These are phyloP conservation scores for Ischnura elegans DNA, from an alignment of 2,888 invertebrate genomes.

Conservation along the genomic window DNA sequence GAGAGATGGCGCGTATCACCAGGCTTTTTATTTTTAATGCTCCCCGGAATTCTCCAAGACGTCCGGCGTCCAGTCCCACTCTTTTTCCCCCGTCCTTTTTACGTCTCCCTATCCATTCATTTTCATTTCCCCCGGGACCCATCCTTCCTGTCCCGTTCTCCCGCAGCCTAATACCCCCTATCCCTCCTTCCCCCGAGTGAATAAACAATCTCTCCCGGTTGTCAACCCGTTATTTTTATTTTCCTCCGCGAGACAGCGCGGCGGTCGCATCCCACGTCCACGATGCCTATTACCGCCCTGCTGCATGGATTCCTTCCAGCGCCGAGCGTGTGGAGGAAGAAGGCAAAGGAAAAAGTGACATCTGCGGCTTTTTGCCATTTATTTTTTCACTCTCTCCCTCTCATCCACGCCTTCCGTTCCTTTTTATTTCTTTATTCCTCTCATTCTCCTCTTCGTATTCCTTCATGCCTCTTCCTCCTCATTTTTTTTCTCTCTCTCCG, in stretches of 20 bases:
- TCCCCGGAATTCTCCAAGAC: background rate
- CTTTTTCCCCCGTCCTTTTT: background rate
- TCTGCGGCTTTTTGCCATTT: background rate
- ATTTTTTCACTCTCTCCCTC: background rate
- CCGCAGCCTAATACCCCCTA: background rate
- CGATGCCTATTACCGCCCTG: conserved; percentile 1
- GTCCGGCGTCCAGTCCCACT: background rate
- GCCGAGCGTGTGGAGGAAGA: background rate
- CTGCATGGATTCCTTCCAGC: background rate
- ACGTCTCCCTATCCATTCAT: background rate
- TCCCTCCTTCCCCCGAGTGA: background rate
- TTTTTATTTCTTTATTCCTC: background rate
- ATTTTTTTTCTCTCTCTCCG: background rate
- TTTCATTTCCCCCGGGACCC: background rate
- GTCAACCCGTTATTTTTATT: conserved; percentile 14
- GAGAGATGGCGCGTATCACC: background rate
- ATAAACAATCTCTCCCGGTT: conserved; percentile 22
- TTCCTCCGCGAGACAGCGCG: background rate
- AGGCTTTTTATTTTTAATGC: background rate
- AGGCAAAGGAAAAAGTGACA: background rate
- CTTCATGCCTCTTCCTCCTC: background rate
- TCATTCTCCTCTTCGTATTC: background rate
- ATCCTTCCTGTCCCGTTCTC: background rate
- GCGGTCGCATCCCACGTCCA: conserved; percentile 16
- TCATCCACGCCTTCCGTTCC: background rate